phyloP scores from a whole-genome alignment of 2,888 invertebrate genomes.

The Ctena decussata region DNA sequence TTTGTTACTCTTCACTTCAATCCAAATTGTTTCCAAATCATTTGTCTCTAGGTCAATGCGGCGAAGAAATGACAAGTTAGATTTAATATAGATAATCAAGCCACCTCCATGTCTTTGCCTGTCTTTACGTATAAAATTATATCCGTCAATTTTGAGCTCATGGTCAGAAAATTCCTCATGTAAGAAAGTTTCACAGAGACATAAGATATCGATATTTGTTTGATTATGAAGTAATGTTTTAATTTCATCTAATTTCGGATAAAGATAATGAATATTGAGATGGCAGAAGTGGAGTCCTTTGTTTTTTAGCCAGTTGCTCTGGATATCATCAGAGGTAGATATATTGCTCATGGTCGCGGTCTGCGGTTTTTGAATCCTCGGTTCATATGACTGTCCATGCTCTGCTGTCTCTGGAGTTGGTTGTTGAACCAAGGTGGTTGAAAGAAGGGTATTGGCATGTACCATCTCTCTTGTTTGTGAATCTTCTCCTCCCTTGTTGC shows the following conservation, averaged over 20 bases:
- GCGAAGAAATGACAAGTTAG: not conserved
- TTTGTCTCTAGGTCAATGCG: not conserved
- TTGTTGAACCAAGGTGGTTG: not conserved
- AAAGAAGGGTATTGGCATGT: not conserved
- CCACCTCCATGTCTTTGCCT: not conserved
- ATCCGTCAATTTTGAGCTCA: not conserved
- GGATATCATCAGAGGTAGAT: not conserved
- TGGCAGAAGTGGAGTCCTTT: not conserved
- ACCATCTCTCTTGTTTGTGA: not conserved
- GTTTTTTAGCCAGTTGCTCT: not conserved
- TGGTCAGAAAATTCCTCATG: not conserved
- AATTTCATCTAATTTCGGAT: conserved; percentile 5
- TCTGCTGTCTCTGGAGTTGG: not conserved
- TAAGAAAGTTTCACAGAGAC: conserved; percentile 3
- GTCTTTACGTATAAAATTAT: not conserved
- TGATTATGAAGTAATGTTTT: not conserved
- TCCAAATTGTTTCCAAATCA: too few species aligned
- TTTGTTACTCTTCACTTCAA: too few species aligned
- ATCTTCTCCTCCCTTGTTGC: not conserved
- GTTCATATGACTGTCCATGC: not conserved
- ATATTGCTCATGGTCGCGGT: not conserved
- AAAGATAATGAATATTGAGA: not conserved
- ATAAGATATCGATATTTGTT: too few species aligned
- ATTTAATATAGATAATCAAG: not conserved
- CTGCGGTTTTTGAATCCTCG: not conserved